A percentile compares a stretch with the other conserved stretches of the same genome.
Evolutionary conservation across 2,888 invertebrate species (phyloP).

Genomic region (Coelinius sp.): DNA sequence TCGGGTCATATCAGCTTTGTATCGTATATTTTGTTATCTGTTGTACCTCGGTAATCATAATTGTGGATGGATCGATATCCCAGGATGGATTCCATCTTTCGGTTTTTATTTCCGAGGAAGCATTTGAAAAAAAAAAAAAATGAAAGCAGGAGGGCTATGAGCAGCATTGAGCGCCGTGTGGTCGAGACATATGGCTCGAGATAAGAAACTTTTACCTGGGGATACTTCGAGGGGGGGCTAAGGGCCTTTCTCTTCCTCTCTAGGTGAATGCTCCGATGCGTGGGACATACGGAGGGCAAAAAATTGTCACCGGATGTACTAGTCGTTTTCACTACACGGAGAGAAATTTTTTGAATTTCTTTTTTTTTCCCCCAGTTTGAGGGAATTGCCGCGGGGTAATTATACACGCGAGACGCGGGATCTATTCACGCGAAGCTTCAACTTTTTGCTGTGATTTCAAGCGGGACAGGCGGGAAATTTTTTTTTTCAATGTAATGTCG

Average conservation of each 20-base stretch:
- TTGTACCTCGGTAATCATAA: neutral
- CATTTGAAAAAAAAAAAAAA: neutral
- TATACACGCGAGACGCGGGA: constrained; percentile 56
- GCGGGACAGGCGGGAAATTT: constrained; percentile 36
- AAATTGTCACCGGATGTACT: constrained; percentile 62
- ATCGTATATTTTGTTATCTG: neutral
- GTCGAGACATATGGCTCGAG: constrained; percentile 49
- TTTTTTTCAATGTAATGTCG: neutral
- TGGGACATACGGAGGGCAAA: constrained; percentile 55
- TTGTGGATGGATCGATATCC: constrained; percentile 8
- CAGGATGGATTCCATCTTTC: neutral
- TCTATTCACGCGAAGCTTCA: constrained; percentile 45
- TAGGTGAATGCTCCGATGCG: constrained; percentile 48
- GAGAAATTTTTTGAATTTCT: constrained; percentile 21
- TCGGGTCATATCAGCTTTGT: neutral
- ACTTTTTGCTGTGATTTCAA: constrained; percentile 14
- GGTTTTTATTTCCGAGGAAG: neutral
- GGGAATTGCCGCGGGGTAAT: constrained; percentile 65
- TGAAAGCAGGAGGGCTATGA: constrained; percentile 35
- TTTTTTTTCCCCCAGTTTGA: constrained; percentile 20
- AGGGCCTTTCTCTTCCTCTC: constrained; percentile 45
- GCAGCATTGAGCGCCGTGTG: constrained; percentile 32
- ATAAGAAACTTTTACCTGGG: constrained; percentile 54
- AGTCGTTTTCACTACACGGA: neutral
- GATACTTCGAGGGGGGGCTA: constrained; percentile 62